Base-by-base conservation (phyloP, 2,888 invertebrate species). In the Tipula confusa region DNA sequence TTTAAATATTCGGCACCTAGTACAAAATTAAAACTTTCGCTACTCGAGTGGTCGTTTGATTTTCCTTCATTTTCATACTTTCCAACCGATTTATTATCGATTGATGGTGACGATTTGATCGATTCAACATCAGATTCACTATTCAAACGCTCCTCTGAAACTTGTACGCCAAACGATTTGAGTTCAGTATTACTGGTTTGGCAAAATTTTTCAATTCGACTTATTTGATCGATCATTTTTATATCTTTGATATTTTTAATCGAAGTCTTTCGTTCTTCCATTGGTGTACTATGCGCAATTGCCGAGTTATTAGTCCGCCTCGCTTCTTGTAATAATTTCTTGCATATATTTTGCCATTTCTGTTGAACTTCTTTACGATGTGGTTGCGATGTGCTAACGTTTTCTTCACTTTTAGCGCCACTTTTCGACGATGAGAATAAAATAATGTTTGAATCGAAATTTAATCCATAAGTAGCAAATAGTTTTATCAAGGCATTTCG, bases 401-500 rank as follows among this genome's bases (percentile, higher is more conserved):
- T 43, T 43, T 83, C 43, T 43, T 43, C 28, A 29, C 29, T 80
- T 29, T 80, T 80, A 6, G 29, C 43, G 1, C 64, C 64, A 29
- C 36, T 83, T 36, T 36, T 33, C 43, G 36, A 5, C 1, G 82
- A 4, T 13, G 83, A 83, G 43, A 83, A 18, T 5, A 84, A 15
- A 7, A 83, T 24, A 13, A 83, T 82, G 79, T 84, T 82, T 5
- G 83, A 83, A 48, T 82, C 84, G 33, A 83, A 83, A 83, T 83
- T 83, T 15, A 86, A 84, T 5, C 86, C 85, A 5, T 84, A 84
- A 6, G 86, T 85, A 1, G 84, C 86, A 80, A 87, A 87, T 24
- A 87, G 86, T 33, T 87, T 88, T 80, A 87, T 88, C 7, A 89
- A 84, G 5, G 89, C 86, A 0, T 88, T 88, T 1, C 88, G 87